Evolutionary conservation across 2,888 invertebrate genomes (phyloP).

Genomic region (Glyphotaelius pellucidus): DNA sequence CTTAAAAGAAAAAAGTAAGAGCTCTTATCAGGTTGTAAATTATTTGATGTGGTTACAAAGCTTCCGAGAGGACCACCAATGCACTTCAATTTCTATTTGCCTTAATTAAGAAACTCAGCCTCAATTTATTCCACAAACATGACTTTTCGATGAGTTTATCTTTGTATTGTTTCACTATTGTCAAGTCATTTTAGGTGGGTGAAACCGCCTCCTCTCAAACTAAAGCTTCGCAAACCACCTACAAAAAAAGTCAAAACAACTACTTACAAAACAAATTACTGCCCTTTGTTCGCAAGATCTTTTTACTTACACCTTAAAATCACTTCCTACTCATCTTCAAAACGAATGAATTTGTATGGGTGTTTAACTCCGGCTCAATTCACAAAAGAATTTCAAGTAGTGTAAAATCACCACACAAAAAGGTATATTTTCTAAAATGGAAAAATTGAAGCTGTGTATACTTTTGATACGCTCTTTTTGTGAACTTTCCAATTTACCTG

Average conservation of each 20-base stretch:
- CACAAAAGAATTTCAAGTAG: background rate
- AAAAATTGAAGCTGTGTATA: background rate
- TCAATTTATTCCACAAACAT: slow-evolving; percentile 6
- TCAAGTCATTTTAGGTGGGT: background rate
- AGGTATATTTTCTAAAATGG: background rate
- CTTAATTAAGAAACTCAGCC: background rate
- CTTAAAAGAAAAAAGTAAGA: background rate
- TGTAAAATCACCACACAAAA: background rate
- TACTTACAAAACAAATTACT: background rate
- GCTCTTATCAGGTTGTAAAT: background rate
- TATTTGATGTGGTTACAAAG: background rate
- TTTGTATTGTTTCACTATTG: slow-evolving; percentile 9
- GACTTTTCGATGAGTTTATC: slow-evolving; percentile 7
- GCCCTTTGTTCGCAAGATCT: background rate
- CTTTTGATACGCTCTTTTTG: no score
- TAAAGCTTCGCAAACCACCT: background rate
- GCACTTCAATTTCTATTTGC: background rate
- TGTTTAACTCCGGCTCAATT: slow-evolving; percentile 5
- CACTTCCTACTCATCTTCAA: slow-evolving; percentile 34
- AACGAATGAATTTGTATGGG: slow-evolving; percentile 41
- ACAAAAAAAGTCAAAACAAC: background rate
- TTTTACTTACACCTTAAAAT: slow-evolving; percentile 14
- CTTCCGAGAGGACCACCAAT: background rate
- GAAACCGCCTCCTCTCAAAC: background rate
- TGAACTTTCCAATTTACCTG: background rate